Evolutionary conservation across 2,113 vertebrate genomes (phyloP).

Genomic region (Tapirus terrestris): DNA sequence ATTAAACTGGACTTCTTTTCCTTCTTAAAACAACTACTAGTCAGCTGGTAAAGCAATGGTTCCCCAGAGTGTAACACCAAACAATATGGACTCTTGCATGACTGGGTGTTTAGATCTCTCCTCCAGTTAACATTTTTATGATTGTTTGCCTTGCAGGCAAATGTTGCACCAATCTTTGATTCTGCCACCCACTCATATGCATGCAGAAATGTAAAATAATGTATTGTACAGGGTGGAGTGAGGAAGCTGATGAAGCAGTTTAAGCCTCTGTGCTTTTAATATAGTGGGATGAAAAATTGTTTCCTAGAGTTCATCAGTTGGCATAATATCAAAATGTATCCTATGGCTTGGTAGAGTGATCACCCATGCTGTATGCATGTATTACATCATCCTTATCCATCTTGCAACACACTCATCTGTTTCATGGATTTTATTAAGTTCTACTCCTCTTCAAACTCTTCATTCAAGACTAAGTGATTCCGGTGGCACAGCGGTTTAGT

Average conservation of each 20-base stretch:
- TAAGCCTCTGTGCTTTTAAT: background rate
- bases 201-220: background rate
- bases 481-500: too few species aligned
- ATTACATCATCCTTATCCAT: background rate
- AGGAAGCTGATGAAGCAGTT: background rate
- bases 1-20: background rate
- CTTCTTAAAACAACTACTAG: background rate
- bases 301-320: background rate
- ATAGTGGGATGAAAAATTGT: background rate
- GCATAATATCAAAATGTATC: background rate
- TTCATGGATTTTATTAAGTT: background rate
- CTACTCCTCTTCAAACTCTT: background rate
- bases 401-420: background rate
- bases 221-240: background rate
- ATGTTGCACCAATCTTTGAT: background rate
- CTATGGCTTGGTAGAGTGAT: background rate
- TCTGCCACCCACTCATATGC: background rate
- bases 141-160: background rate
- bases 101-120: background rate
- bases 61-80: background rate
- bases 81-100: background rate
- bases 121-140: background rate
- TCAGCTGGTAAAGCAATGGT: background rate
- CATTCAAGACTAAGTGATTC: background rate
- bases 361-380: fast-evolving